Base-by-base conservation (phyloP, 2,113 vertebrate species). In the Marmota flaviventris region DNA sequence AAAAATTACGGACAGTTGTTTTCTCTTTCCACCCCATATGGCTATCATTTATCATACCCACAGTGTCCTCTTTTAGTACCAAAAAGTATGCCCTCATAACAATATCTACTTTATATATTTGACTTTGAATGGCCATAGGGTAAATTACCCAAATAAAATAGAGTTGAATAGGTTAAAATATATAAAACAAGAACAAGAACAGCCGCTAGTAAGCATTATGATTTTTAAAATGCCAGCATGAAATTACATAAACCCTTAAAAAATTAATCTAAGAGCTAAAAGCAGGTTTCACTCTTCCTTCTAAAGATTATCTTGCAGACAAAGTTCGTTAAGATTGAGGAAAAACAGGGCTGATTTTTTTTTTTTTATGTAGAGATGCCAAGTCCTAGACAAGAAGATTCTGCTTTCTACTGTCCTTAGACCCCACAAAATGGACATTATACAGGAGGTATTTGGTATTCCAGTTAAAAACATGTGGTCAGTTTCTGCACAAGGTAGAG, bases 101-200 rank as follows among this genome's bases (percentile, higher is more conserved):
- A 85, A 77, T 79, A 79, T 67, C 48, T 90, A 94, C 42, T 81
- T 94, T 87, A 69, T 90, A 75, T 79, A 88, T 42, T 61, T 93
- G 78, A 10, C 42, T 95, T 88, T 93, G 51, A 94, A 73, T 42
- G 73, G 42, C 42, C 7, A 81, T 63, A 48, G 53, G 53, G 37
- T 78, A 77, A 95, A 61, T 87, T 91, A 75, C 69, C 61, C 53
- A 73, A 93, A 83, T 95, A 88, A 96, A 91, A 91, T 69, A 85
- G 73, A 83, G 25, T 75, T 48, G 22, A 95, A 51, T n/a, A 94
- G 29, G 42, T 88, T 94, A 42, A 88, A 88, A 89, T 61, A 45
- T n/a, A 89, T 45, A 67, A 95, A 45, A 45, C 45, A 45, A 45
- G 39, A 88, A 45, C 32, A 94, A 48, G 39, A 95, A 39, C 39